Conservation (phyloP, 30 jellyfish, hydroid and myxozoan genomes). For the Cassiopea xamachana region DNA sequence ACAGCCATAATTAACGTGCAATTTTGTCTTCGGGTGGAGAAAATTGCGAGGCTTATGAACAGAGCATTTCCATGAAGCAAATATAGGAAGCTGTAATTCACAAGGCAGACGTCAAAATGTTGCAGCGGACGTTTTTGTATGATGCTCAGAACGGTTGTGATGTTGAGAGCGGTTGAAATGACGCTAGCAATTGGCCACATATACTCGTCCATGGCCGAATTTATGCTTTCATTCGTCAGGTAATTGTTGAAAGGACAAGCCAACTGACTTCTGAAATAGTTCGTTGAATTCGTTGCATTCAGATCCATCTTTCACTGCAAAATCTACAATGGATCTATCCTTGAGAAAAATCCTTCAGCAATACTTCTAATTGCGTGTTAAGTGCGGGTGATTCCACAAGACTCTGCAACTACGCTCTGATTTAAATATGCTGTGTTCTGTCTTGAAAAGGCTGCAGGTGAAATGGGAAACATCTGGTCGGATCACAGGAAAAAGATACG, state of each 20-base stretch:
- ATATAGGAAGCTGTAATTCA: neutral
- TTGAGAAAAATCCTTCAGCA: neutral
- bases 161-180: neutral
- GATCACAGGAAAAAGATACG: neutral
- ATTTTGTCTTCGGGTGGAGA: neutral
- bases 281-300: neutral
- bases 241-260: neutral
- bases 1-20: neutral
- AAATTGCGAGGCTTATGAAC: constrained; percentile 8
- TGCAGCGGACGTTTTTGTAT: constrained; percentile 1
- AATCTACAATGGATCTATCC: neutral
- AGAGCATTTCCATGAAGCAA: constrained; percentile 12
- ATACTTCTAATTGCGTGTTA: neutral
- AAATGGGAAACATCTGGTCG: neutral
- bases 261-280: neutral
- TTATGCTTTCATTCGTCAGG: neutral
- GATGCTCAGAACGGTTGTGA: neutral
- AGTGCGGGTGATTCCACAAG: neutral
- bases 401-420: neutral
- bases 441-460: neutral
- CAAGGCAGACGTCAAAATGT: neutral
- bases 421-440: neutral
- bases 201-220: constrained; percentile 1
- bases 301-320: neutral
- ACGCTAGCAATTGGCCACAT: constrained; percentile 3